Base-by-base conservation (phyloP, 2,797 vertebrate species). In the Premnoplex brunnescens region DNA sequence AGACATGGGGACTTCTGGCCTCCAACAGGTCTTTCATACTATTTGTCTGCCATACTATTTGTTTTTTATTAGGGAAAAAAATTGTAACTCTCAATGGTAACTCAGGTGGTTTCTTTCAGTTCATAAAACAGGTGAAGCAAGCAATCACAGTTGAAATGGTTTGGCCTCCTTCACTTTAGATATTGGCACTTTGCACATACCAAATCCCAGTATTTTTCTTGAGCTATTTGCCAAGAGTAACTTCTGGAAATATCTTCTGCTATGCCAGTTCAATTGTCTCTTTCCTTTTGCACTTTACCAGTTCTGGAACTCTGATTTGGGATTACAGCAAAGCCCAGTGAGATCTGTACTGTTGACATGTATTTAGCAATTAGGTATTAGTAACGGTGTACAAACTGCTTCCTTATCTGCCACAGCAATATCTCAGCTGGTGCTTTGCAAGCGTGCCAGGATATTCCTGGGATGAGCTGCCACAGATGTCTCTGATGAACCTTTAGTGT, bases 401-500 rank as follows among this genome's bases (percentile, higher is more conserved):
- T 87, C 55, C 37, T 91, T 83, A 83, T 91, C 76, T 90, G n/a
- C 66, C 83, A 62, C 56, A 64, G 58, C 69, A 88, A 56, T 62
- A 63, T 92, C 95, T 96, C 87, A 94, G 68, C 89, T 91, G 51
- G 43, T 46, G 58, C 30, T 80, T 78, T 91, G 36, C 49, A 49
- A 63, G 22, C 23, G 41, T 86, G 85, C 69, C 89, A 88, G 62
- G 27, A 76, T 85, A 41, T 60, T 91, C 80, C 74, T 64, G 69
- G 30, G 24, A 69, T 56, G 69, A 94, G 43, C 20, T 83, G 67
- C 71, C 39, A 48, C 56, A 86, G 48, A 69, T 82, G 39, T 48
- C 55, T 63, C 44, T 76, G 51, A 55, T 81, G 79, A 94, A 78
- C 24, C 54, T 86, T 75, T 60, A 71, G 18, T 44, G 37, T 51